Evolutionary conservation across 2,797 vertebrate genomes (phyloP).

Genomic region (Meriones psammophilus): DNA sequence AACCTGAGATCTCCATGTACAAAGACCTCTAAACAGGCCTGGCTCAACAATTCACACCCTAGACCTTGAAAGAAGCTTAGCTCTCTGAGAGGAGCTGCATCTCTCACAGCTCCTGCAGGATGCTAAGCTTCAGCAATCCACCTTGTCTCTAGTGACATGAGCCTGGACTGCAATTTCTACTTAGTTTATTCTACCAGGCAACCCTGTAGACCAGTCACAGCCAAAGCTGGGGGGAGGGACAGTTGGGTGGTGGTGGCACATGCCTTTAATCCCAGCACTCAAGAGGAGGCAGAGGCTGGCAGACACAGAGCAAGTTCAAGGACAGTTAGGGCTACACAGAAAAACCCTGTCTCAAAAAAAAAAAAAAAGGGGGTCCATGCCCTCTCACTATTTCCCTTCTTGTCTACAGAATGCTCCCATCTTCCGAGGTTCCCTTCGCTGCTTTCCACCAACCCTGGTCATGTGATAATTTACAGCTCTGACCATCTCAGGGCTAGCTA

Average conservation of each 20-base stretch:
- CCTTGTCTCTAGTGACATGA: not conserved
- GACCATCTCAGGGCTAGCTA: not conserved
- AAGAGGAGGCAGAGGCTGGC: not conserved
- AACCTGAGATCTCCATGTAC: not conserved
- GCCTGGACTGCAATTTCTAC: not conserved
- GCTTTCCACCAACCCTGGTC: not conserved
- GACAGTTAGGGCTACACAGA: not conserved
- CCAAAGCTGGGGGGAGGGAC: not conserved
- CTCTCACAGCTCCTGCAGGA: not conserved
- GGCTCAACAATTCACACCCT: not conserved
- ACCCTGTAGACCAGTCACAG: not conserved
- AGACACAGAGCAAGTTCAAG: not conserved
- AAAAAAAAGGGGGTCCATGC: accelerated
- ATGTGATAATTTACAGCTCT: not conserved
- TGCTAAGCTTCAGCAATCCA: not conserved
- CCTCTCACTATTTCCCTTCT: not conserved
- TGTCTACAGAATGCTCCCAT: not conserved
- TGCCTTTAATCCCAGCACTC: not conserved
- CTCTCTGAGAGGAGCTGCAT: not conserved
- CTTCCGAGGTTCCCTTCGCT: not conserved
- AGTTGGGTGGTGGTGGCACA: not conserved
- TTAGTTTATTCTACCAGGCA: not conserved
- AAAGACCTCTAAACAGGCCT: not conserved
- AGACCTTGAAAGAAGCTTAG: not conserved
- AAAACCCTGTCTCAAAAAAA: not conserved